phyloP scores from a whole-genome alignment of 2,797 vertebrate genomes.

The Micrastur ruficollis region DNA sequence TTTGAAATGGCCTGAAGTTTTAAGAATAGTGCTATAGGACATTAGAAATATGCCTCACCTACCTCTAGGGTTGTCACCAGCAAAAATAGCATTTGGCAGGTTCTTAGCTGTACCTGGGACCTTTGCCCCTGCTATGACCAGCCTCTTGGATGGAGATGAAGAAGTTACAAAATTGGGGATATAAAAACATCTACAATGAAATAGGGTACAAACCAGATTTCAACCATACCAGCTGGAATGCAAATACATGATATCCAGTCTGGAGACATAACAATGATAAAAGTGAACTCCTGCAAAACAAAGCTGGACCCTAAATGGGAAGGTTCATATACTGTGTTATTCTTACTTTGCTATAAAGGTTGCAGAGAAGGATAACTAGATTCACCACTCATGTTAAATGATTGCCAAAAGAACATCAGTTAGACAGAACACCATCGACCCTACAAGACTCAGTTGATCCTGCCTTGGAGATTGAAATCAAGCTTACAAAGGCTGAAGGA shows the following conservation, averaged over 20 bases:
- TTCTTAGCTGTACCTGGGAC: not conserved
- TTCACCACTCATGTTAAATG: not conserved
- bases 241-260: not conserved
- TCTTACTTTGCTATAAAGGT: not conserved
- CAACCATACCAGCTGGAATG: not conserved
- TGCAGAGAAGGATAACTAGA: not conserved
- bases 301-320: not conserved
- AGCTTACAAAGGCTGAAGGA: not conserved
- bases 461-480: not conserved
- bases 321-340: not conserved
- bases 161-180: rapidly evolving
- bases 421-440: not conserved
- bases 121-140: not conserved
- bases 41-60: not conserved
- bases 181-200: not conserved
- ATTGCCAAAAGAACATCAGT: not conserved
- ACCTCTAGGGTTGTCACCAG: not conserved
- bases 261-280: not conserved
- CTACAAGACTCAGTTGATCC: not conserved
- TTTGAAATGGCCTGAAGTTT: not conserved
- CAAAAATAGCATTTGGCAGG: not conserved
- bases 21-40: not conserved
- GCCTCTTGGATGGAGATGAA: not conserved
- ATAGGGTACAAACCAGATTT: not conserved
- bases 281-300: not conserved